phyloP scores from a whole-genome alignment of 1,140 invertebrate species.

The Hylaeus anthracinus region DNA sequence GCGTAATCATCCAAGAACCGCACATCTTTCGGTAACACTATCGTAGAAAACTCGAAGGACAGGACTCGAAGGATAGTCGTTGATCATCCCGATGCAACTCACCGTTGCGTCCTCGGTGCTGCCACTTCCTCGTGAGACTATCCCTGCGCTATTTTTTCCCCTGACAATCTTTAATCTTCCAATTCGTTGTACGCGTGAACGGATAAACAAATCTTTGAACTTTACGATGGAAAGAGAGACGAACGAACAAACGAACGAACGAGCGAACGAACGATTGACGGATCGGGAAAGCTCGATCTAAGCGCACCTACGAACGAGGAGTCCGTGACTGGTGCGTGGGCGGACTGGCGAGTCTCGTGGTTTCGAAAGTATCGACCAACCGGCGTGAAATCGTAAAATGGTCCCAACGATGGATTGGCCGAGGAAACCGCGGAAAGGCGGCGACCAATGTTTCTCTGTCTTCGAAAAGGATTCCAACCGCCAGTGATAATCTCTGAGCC shows the following conservation, averaged over 20 bases:
- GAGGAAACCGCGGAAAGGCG: slow-evolving; percentile 47
- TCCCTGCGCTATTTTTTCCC: no score
- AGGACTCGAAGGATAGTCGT: no score
- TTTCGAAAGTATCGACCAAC: slow-evolving; percentile 50
- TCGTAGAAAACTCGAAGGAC: no score
- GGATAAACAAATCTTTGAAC: no score
- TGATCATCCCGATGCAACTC: no score
- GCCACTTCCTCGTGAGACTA: no score
- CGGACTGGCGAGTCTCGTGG: slow-evolving; percentile 46
- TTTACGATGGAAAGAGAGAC: no score
- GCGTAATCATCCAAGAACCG: no score
- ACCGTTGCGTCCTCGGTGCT: background rate
- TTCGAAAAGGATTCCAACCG: slow-evolving; percentile 2
- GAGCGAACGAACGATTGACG: background rate
- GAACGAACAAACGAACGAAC: slow-evolving; percentile 17
- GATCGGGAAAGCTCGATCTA: slow-evolving; percentile 8
- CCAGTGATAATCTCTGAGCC: slow-evolving; percentile 15
- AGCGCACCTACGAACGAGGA: slow-evolving; percentile 57
- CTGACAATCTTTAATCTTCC: background rate
- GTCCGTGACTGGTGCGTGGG: slow-evolving; percentile 45
- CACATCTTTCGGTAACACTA: no score
- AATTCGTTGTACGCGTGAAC: background rate
- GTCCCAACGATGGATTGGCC: slow-evolving; percentile 45
- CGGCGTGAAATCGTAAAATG: slow-evolving; percentile 41
- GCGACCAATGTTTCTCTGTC: slow-evolving; percentile 37